phyloP scores from a whole-genome alignment of 2,888 invertebrate species.

The Acrocera orbiculus region DNA sequence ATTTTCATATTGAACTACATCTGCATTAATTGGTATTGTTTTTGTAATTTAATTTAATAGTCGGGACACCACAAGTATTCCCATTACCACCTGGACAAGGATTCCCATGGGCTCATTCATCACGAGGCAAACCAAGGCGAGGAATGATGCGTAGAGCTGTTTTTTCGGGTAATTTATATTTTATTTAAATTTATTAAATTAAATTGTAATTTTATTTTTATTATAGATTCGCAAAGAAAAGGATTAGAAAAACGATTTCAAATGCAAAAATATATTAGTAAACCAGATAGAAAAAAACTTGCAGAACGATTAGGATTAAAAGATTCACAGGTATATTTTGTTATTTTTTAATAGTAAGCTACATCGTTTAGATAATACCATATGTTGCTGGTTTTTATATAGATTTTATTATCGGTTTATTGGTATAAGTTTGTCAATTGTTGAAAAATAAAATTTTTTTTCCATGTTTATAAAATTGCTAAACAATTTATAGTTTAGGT shows the following conservation, averaged over 20 bases:
- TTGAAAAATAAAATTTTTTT: too few relatives aligned
- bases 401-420: too few relatives aligned
- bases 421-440: too few relatives aligned
- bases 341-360: too few relatives aligned
- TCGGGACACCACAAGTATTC: slow-evolving; percentile 39
- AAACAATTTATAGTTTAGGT: too few relatives aligned
- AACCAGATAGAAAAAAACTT: slow-evolving; percentile 92
- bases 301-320: slow-evolving; percentile 92
- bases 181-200: not conserved
- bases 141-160: slow-evolving; percentile 97
- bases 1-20: not conserved
- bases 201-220: not conserved
- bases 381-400: too few relatives aligned
- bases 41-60: slow-evolving; percentile 30
- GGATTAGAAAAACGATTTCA: slow-evolving; percentile 92
- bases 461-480: too few relatives aligned
- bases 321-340: slow-evolving; percentile 70
- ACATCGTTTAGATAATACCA: too few relatives aligned
- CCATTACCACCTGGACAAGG: slow-evolving; percentile 39
- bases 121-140: slow-evolving; percentile 79
- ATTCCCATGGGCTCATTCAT: slow-evolving; percentile 84
- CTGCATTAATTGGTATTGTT: not conserved
- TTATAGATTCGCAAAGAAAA: slow-evolving; percentile 72
- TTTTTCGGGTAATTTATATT: slow-evolving; percentile 46
- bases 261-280: slow-evolving; percentile 95